Evolutionary conservation across 1,140 invertebrate genomes (phyloP).

Genomic region (Aphaenogaster rudis): DNA sequence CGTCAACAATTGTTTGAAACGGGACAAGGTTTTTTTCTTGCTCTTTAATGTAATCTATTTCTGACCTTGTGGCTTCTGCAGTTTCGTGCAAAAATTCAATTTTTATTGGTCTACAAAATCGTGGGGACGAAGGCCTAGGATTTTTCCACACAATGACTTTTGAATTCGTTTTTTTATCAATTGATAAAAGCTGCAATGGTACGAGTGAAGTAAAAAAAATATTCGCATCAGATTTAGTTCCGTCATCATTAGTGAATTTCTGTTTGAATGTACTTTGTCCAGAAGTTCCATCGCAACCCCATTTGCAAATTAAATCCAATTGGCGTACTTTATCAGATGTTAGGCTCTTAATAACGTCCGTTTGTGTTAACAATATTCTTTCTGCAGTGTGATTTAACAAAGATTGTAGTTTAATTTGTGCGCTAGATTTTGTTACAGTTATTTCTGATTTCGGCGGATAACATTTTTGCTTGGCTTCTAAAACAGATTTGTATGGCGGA

Average conservation of each 20-base stretch:
- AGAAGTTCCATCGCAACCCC: not conserved
- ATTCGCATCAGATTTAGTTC: not conserved
- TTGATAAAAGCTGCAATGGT: not conserved
- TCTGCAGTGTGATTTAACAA: too few relatives aligned
- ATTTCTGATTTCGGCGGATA: too few relatives aligned
- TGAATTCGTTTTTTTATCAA: not conserved
- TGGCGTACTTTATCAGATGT: too few relatives aligned
- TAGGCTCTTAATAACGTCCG: too few relatives aligned
- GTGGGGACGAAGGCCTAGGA: constrained; percentile 35
- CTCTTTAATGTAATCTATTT: not conserved
- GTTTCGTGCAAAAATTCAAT: not conserved
- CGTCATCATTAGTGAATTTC: not conserved
- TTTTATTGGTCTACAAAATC: constrained; percentile 13
- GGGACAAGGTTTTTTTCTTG: not conserved
- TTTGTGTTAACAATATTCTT: too few relatives aligned
- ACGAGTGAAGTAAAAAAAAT: constrained; percentile 10
- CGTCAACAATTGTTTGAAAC: not conserved
- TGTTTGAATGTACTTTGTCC: not conserved
- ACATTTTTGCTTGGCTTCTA: too few relatives aligned
- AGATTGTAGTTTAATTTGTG: too few relatives aligned
- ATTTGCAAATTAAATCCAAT: constrained; percentile 3
- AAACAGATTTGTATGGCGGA: too few relatives aligned
- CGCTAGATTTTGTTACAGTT: too few relatives aligned
- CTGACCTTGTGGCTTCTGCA: not conserved
- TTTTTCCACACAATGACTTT: constrained; percentile 59